Evolutionary conservation across 2,797 vertebrate genomes (phyloP).

Genomic region (Enteromius treurensis): DNA sequence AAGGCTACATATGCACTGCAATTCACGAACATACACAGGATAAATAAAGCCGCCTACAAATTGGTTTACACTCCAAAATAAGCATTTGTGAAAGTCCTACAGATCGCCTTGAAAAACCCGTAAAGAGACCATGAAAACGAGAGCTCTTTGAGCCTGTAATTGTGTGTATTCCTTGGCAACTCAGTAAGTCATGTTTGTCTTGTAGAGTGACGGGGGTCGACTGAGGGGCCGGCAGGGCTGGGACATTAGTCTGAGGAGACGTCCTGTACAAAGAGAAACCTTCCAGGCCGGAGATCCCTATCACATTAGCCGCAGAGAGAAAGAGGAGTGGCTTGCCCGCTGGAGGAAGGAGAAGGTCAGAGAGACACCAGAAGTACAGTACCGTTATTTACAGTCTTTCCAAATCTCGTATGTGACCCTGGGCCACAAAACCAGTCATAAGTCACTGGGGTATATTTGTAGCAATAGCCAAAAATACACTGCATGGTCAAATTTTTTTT

Average conservation of each 20-base stretch:
- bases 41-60: background rate
- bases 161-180: background rate
- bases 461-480: too few relatives aligned
- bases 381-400: background rate
- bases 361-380: constrained; percentile 49
- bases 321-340: constrained; percentile 90
- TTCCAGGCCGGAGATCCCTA: constrained; percentile 96
- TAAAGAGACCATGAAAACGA: background rate
- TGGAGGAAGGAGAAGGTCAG: constrained; percentile 91
- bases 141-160: background rate
- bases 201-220: constrained; percentile 53
- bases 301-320: constrained; percentile 94
- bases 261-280: constrained; percentile 89
- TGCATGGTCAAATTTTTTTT: too few relatives aligned
- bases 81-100: background rate
- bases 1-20: background rate
- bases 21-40: background rate
- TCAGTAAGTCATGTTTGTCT: background rate
- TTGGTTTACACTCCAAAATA: background rate
- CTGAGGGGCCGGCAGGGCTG: constrained; percentile 78
- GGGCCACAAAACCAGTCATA: too few relatives aligned
- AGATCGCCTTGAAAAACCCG: background rate
- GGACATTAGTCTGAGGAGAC: constrained; percentile 86
- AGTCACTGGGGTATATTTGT: too few relatives aligned
- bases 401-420: background rate